Base-by-base conservation (phyloP, 1,140 invertebrate species). In the Potamilus streckersoni region DNA sequence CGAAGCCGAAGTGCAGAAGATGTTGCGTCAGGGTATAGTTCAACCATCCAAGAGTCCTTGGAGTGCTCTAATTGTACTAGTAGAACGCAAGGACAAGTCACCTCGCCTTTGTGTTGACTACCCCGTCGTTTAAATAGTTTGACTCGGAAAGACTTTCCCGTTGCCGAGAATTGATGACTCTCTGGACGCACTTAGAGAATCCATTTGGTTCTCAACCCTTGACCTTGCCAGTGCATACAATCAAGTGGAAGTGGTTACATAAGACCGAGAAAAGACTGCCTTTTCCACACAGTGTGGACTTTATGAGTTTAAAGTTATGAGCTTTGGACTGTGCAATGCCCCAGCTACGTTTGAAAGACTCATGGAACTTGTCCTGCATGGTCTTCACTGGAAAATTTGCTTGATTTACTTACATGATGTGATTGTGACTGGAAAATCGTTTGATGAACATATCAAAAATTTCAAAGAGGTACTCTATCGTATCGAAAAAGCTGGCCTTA, bases 311-410 rank as follows among this genome's bases (percentile, higher is more conserved):
- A 64, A 19, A 60, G 70, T 72, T 13, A 73, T 83, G 74, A 79
- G 80, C 63, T 84, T 85, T 73, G 76, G 81, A 13, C 65, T 84
- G 3, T 66, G 38, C n/a, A n/a, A n/a, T n/a, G n/a, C n/a, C n/a
- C n/a, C n/a, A n/a, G n/a, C n/a, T n/a, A n/a, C n/a, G 57, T 61
- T 23, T 72, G 73, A 55, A 70, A 79, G 15, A 58, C 70, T 8
- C 38, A 38, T 38, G 38, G 38, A 38, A 38, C 38, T 38, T 11
- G 38, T 68, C 3, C 15, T 31, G 5, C 56, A 57, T n/a, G 60
- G 20, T n/a, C 20, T 71, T 12, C 69, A 63, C 2, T 71, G 59
- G 60, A 20, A 31, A 31, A 60, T 61, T 8, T 71, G 58, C 55
- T 17, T 71, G 60, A 5, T 71, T 15, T 71, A 71, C 69, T 38